A percentile compares a stretch with the other conserved stretches of the same genome.
Evolutionary conservation across 2,797 vertebrate genomes (phyloP).

Genomic region (Pitangus sulphuratus): DNA sequence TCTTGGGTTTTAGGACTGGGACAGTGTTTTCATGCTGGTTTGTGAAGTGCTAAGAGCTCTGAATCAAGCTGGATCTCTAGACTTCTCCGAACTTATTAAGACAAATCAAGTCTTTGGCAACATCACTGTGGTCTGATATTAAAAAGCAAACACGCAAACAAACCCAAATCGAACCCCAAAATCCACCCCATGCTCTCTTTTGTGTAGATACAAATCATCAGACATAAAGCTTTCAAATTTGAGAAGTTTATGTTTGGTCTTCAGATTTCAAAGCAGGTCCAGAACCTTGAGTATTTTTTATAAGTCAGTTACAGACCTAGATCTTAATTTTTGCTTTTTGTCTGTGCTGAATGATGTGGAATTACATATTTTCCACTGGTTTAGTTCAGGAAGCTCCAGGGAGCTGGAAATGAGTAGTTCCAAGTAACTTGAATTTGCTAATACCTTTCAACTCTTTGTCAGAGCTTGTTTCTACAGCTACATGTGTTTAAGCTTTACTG

Average conservation of each 20-base stretch:
- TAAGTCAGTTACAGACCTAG: neutral
- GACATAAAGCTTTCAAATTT: neutral
- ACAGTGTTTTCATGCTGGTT: neutral
- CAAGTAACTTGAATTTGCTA: neutral
- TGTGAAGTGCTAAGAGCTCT: neutral
- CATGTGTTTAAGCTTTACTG: neutral
- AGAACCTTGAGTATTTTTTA: neutral
- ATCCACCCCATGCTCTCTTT: neutral
- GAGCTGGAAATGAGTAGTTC: neutral
- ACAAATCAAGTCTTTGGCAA: neutral
- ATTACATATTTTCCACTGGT: neutral
- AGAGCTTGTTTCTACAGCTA: neutral
- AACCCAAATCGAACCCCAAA: accelerated
- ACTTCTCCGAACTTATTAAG: neutral
- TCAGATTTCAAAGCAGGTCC: neutral
- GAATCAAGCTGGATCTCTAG: neutral
- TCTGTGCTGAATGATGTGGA: neutral
- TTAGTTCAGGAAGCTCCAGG: neutral
- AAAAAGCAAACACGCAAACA: neutral
- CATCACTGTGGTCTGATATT: neutral
- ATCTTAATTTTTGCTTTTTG: neutral
- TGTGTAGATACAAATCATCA: neutral
- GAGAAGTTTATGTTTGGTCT: neutral
- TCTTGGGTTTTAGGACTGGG: neutral
- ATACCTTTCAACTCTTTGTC: neutral